Conservation (phyloP, 1,140 invertebrate genomes). For the Listronotus oregonensis region DNA sequence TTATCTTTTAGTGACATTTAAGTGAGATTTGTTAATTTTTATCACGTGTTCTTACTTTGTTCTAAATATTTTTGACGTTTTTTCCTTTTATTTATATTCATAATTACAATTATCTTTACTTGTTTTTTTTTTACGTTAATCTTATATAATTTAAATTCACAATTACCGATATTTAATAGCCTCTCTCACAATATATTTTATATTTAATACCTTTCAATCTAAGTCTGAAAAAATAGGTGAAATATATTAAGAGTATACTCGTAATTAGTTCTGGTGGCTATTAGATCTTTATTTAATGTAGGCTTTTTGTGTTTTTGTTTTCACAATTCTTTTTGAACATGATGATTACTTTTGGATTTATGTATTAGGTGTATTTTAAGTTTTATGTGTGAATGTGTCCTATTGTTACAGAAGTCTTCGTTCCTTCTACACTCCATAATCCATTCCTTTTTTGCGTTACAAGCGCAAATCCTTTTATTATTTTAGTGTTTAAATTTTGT, state of each 20-base stretch:
- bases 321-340: not conserved
- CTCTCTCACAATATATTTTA: no score
- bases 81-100: conserved; percentile 19
- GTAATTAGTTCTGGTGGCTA: not conserved
- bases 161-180: no score
- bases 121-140: not conserved
- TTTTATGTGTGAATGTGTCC: conserved; percentile 40
- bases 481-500: conserved; percentile 25
- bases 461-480: conserved; percentile 25
- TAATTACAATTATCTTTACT: not conserved
- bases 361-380: conserved; percentile 24
- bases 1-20: conserved; percentile 29
- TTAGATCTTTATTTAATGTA: not conserved
- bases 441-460: conserved; percentile 45
- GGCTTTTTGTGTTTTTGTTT: conserved; percentile 6
- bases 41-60: conserved; percentile 5
- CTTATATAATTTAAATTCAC: not conserved
- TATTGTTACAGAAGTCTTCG: conserved; percentile 50
- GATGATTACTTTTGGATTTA: conserved; percentile 26
- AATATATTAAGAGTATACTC: no score
- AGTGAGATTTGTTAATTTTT: conserved; percentile 34
- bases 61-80: conserved; percentile 1
- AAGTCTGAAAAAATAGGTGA: no score
- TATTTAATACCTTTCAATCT: no score
- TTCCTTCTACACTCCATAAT: conserved; percentile 51